Percentiles rank a stretch among this genome's conserved stretches.
phyloP scores from a whole-genome alignment of 2,888 invertebrate genomes.

The Drosophila borealis region DNA sequence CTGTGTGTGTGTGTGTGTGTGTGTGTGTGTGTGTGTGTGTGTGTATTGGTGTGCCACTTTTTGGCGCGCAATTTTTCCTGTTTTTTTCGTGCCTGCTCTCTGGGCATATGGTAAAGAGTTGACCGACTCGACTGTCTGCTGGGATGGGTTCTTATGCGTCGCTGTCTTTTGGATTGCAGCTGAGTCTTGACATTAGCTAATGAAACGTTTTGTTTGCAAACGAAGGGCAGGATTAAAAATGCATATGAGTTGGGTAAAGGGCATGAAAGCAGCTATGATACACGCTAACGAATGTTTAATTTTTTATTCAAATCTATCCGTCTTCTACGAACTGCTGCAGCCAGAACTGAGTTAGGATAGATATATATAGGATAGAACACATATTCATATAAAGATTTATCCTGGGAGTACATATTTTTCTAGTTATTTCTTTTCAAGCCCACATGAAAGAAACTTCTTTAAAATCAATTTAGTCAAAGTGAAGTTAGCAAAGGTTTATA shows the following conservation, averaged over 20 bases:
- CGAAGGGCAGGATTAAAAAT: conserved; percentile 15
- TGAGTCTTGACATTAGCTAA: conserved; percentile 42
- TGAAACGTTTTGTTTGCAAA: conserved; percentile 48
- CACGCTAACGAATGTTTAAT: no score
- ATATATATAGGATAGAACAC: background rate
- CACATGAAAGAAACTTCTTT: no score
- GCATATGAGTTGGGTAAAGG: conserved; percentile 28
- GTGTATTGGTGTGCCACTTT: conserved; percentile 39
- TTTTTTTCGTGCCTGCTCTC: conserved; percentile 6
- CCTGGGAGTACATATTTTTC: no score
- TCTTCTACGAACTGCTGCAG: no score
- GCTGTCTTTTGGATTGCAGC: conserved; percentile 43
- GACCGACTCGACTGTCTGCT: conserved; percentile 68
- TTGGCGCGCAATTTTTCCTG: conserved; percentile 76
- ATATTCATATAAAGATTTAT: no score
- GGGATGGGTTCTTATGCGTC: conserved; percentile 28
- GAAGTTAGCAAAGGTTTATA: no score
- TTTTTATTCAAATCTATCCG: no score
- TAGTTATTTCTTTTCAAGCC: no score
- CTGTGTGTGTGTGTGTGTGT: conserved; percentile 8
- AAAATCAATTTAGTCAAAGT: no score
- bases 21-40: no score
- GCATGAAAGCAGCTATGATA: background rate
- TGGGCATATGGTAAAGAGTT: conserved; percentile 73
- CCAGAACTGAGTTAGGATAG: background rate